Evolutionary conservation across 2,888 invertebrate genomes (phyloP).

Genomic region (Drosophila sordidula): DNA sequence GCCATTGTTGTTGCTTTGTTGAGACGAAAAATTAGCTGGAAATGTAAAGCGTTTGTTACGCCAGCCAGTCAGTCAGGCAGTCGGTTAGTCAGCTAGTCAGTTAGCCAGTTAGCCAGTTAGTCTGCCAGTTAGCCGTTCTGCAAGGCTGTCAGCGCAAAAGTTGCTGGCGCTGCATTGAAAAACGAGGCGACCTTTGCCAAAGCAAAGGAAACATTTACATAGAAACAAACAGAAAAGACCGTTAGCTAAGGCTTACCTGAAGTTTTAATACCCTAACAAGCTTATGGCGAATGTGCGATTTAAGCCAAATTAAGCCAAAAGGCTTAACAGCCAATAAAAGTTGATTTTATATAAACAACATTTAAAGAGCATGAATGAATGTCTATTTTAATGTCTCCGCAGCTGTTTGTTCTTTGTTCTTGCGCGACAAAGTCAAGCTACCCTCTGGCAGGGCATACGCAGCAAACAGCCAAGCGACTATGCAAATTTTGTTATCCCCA

Average conservation of each 20-base stretch:
- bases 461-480: constrained; percentile 19
- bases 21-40: constrained; percentile 70
- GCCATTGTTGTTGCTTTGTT: constrained; percentile 39
- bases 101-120: constrained; percentile 20
- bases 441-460: constrained; percentile 12
- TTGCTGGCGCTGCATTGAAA: constrained; percentile 68
- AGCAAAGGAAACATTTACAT: constrained; percentile 55
- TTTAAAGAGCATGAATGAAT: not conserved
- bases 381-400: not conserved
- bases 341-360: not conserved
- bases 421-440: not conserved
- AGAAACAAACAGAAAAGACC: constrained; percentile 24
- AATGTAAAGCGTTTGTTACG: constrained; percentile 59
- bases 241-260: not conserved
- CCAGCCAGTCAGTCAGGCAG: constrained; percentile 41
- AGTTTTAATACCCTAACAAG: constrained; percentile 18
- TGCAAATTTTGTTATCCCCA: constrained; percentile 69
- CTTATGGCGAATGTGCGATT: not conserved
- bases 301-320: constrained; percentile 2
- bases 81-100: constrained; percentile 31
- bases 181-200: constrained; percentile 58
- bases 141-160: constrained; percentile 58
- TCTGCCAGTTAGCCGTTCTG: constrained; percentile 37
- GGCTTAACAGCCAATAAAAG: too few species aligned
- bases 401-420: too few species aligned